Evolutionary conservation across 2,113 vertebrate species (phyloP).

Genomic region (Chloroceryle aenea): DNA sequence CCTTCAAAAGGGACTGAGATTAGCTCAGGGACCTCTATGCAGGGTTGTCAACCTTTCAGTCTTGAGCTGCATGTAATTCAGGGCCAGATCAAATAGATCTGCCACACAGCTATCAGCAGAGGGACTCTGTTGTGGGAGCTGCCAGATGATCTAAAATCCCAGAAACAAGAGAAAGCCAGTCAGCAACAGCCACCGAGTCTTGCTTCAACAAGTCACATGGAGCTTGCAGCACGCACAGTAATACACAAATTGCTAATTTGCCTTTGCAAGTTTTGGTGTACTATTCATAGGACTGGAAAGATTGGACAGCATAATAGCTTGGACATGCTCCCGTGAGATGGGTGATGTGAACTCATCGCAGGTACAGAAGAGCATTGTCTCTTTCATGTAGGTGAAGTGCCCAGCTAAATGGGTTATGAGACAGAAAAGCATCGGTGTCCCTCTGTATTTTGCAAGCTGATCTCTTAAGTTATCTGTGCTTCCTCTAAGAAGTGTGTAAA

Average conservation of each 20-base stretch:
- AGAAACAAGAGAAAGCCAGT: background rate
- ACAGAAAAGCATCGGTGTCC: background rate
- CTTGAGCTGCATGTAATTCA: background rate
- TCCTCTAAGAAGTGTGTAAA: background rate
- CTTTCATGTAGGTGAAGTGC: background rate
- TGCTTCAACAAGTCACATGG: background rate
- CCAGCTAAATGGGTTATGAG: background rate
- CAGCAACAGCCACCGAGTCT: background rate
- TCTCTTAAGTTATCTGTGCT: background rate
- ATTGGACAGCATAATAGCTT: background rate
- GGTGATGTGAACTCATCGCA: background rate
- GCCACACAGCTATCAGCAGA: background rate
- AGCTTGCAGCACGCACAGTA: background rate
- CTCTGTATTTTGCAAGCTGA: background rate
- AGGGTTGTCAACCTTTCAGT: background rate
- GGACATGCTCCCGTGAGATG: background rate
- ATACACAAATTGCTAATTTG: background rate
- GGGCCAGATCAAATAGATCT: background rate
- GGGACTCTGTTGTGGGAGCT: background rate
- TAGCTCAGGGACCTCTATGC: background rate
- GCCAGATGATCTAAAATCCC: background rate
- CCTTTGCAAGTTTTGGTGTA: background rate
- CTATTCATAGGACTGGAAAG: background rate
- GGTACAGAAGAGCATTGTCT: background rate
- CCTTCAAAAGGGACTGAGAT: background rate